Conservation (phyloP, 1,140 invertebrate genomes). For the Rhopalosiphum padi region DNA sequence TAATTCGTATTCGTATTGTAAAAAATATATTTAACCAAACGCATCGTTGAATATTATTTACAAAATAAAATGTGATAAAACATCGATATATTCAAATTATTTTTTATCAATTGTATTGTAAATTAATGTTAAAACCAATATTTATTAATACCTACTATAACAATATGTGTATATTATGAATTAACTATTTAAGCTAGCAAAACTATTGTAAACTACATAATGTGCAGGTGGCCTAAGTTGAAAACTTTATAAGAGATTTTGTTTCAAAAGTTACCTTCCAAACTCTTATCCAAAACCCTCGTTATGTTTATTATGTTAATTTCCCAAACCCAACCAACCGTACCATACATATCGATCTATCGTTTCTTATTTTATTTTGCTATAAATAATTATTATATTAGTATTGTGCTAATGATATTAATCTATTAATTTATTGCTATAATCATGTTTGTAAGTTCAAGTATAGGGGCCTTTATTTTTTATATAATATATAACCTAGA, state of each 20-base stretch:
- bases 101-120: constrained; percentile 42
- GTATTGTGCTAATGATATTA: constrained; percentile 29
- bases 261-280: constrained; percentile 45
- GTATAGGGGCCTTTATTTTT: constrained; percentile 57
- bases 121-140: constrained; percentile 36
- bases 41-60: constrained; percentile 30
- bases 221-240: background rate
- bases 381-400: constrained; percentile 37
- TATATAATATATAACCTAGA: constrained; percentile 51
- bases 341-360: constrained; percentile 55
- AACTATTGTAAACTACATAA: constrained; percentile 37
- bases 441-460: constrained; percentile 54
- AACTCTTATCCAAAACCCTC: constrained; percentile 7
- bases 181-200: constrained; percentile 38
- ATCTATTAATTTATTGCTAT: constrained; percentile 37
- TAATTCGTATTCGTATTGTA: constrained; percentile 36
- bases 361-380: constrained; percentile 39
- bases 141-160: constrained; percentile 40
- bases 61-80: constrained; percentile 55
- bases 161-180: constrained; percentile 24
- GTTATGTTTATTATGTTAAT: constrained; percentile 46
- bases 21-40: background rate
- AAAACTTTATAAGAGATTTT: constrained; percentile 25
- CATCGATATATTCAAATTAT: constrained; percentile 48
- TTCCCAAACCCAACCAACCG: constrained; percentile 12